Base-by-base conservation (phyloP, 2,113 vertebrate genomes). In the Prionailurus bengalensis region DNA sequence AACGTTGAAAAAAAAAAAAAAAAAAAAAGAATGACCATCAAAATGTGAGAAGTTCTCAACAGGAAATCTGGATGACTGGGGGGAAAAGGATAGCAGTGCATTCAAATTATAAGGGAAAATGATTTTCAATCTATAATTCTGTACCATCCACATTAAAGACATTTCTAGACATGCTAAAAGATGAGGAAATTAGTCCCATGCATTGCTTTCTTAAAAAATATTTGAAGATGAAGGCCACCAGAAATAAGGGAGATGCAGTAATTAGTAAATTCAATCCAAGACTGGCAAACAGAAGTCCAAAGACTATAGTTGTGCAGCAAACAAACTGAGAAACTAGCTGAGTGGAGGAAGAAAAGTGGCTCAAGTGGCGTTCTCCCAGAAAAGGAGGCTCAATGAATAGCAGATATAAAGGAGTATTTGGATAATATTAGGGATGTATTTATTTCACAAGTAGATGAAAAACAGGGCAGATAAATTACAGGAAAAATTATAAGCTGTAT, bases 191-290 rank as follows among this genome's bases (percentile, higher is more conserved):
- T 17, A 95, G 27, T 42, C 33, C 74, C 36, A 68, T 4, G 8
- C 19, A 93, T 51, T 29, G 9, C 79, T 66, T 96, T 39, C 39
- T 42, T 91, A 39, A 71, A 31, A 86, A 74, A 76, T 90, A 95
- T 36, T 12, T 45, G 31, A 91, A 27, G 63, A 74, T 17, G 66
- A 93, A 80, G 48, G 76, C n/a, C 31, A 79, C 53, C 25, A 80
- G 93, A 88, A 48, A 65, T 29, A 71, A 27, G 31, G 29, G 29
- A 36, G 71, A 48, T 48, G 27, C 39, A 53, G 9, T 53, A 51
- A 66, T 48, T 10, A 80, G 4, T 74, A 74, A 70, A 39, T 74
- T 42, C 66, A 84, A 74, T 21, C 53, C 45, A 83, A 91, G 39
- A 63, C 23, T 19, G 29, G 74, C 42, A 76, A 51, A 14, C 0